These are phyloP conservation scores for Ictidomys tridecemlineatus DNA, from an alignment of 2,113 vertebrate genomes.

Conservation along the genomic window DNA sequence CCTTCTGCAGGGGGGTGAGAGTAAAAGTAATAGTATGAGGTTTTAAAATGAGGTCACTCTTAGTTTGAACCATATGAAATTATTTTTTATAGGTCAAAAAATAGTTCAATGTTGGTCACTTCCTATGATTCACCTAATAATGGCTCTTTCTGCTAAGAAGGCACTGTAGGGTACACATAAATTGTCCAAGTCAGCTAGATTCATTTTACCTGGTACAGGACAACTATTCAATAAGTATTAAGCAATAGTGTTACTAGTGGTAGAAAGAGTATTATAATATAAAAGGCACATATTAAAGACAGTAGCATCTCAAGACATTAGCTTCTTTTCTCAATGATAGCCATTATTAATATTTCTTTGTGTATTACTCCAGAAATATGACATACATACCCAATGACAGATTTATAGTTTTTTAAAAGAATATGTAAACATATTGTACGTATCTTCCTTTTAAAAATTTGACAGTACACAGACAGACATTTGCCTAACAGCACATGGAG, in stretches of 20 bases:
- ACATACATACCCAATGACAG: background rate
- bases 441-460: background rate
- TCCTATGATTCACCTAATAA: background rate
- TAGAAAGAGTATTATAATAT: background rate
- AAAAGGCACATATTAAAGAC: background rate
- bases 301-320: background rate
- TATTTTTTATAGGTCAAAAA: background rate
- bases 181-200: background rate
- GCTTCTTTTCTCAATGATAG: background rate
- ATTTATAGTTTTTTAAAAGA: constrained; percentile 10
- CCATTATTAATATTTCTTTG: constrained; percentile 1
- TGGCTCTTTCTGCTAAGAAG: background rate
- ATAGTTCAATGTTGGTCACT: constrained; percentile 3
- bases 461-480: background rate
- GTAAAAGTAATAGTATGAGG: background rate
- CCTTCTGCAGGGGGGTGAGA: background rate
- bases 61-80: background rate
- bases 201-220: background rate
- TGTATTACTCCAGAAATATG: background rate
- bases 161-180: too few relatives aligned
- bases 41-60: background rate
- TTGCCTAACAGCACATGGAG: background rate
- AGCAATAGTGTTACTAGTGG: constrained; percentile 19
- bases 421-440: background rate
- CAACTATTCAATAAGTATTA: background rate